These are phyloP conservation scores for Brachyrhaphis roseni DNA, from an alignment of 2,797 vertebrate genomes.

Conservation along the genomic window DNA sequence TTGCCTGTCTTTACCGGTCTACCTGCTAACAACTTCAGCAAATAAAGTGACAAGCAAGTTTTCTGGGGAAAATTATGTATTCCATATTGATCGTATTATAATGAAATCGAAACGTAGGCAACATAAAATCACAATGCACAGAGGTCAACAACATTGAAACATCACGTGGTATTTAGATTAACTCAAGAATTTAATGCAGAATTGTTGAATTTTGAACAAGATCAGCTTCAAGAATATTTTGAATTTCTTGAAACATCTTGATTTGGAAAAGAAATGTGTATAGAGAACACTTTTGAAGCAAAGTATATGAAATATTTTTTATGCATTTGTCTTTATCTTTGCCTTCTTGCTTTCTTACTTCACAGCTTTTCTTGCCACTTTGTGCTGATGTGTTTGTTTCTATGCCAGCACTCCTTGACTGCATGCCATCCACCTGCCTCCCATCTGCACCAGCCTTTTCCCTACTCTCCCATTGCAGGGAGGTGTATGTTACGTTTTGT, in stretches of 20 bases:
- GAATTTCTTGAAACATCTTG: not conserved
- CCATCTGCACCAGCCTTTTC: constrained; percentile 55
- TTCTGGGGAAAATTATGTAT: not conserved
- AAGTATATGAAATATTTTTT: not conserved
- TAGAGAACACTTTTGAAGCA: not conserved
- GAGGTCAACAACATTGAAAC: not conserved
- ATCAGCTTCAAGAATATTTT: not conserved
- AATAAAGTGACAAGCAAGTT: too few species aligned
- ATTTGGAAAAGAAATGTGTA: not conserved
- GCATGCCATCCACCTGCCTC: constrained; percentile 37
- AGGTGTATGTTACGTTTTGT: constrained; percentile 22
- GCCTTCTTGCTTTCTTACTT: not conserved
- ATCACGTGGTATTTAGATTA: not conserved
- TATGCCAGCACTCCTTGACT: constrained; percentile 31
- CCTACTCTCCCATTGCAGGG: constrained; percentile 39
- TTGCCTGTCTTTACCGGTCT: too few species aligned
- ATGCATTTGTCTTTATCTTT: not conserved
- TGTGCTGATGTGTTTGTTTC: constrained; percentile 24
- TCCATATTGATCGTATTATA: too few species aligned
- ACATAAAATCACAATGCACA: not conserved
- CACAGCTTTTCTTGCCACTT: constrained; percentile 1
- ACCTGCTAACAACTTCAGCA: too few species aligned
- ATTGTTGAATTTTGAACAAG: not conserved
- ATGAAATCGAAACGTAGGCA: not conserved
- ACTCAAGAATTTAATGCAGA: not conserved